These are phyloP conservation scores for Serinus canaria DNA, from an alignment of 2,113 vertebrate species.

Conservation along the genomic window DNA sequence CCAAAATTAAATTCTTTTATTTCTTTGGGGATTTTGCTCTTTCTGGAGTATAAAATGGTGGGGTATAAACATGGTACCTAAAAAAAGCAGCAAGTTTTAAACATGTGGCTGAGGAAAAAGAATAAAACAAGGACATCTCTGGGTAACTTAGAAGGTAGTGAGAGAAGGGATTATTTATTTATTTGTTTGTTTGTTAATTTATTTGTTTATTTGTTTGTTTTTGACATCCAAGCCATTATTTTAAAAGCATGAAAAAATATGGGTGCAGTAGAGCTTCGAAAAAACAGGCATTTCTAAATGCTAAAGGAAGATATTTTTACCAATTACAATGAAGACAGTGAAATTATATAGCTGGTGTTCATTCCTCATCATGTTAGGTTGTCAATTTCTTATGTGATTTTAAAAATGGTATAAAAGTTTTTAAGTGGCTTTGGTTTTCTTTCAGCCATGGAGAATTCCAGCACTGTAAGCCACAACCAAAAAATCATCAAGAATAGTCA, in stretches of 20 bases:
- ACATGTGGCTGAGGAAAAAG: accelerated
- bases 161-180: not conserved
- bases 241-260: not conserved
- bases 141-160: not conserved
- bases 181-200: not conserved
- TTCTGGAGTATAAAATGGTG: not conserved
- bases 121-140: not conserved
- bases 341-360: not conserved
- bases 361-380: accelerated
- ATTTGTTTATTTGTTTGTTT: not conserved
- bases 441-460: not conserved
- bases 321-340: not conserved
- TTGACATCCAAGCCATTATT: not conserved
- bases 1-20: not conserved
- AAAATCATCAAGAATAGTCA: not conserved
- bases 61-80: not conserved
- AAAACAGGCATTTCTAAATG: not conserved
- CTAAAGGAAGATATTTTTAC: not conserved
- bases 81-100: not conserved
- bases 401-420: accelerated
- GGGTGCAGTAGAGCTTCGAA: not conserved
- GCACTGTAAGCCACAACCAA: not conserved
- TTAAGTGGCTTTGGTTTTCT: not conserved
- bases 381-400: not conserved
- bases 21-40: not conserved